Conservation (phyloP, 2,888 invertebrate genomes). For the Philaethria dido region DNA sequence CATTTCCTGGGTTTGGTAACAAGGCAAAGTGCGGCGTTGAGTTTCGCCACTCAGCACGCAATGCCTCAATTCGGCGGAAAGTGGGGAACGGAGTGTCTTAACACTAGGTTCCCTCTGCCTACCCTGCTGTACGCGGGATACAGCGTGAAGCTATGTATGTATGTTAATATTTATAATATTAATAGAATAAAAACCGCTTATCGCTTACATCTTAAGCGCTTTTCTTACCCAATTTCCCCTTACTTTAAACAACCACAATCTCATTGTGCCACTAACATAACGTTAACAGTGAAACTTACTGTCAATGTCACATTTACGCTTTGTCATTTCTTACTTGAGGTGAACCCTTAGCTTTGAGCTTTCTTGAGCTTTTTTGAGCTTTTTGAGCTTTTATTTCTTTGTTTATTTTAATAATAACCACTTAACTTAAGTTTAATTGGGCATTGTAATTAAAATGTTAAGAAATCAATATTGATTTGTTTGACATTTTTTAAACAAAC, state of each 20-base stretch:
- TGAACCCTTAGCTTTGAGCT: too few relatives aligned
- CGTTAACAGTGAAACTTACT: slow-evolving; percentile 46
- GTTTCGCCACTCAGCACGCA: too few relatives aligned
- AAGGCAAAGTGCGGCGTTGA: too few relatives aligned
- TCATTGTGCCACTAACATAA: slow-evolving; percentile 52
- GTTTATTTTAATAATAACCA: slow-evolving; percentile 23
- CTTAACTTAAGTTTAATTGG: background rate
- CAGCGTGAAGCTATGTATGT: too few relatives aligned
- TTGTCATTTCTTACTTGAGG: slow-evolving; percentile 28
- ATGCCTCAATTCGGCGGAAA: too few relatives aligned
- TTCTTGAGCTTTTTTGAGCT: slow-evolving; percentile 32
- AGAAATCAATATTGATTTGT: slow-evolving; percentile 8
- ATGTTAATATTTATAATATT: too few relatives aligned
- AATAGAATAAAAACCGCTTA: background rate
- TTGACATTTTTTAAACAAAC: background rate
- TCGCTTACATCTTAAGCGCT: background rate
- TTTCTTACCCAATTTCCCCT: slow-evolving; percentile 42
- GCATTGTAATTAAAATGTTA: slow-evolving; percentile 14
- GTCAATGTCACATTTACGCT: slow-evolving; percentile 53
- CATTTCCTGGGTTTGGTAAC: too few relatives aligned
- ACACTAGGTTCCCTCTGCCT: too few relatives aligned
- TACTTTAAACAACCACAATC: slow-evolving; percentile 64
- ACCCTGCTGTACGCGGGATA: too few relatives aligned
- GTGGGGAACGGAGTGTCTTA: too few relatives aligned
- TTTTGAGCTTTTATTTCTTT: slow-evolving; percentile 34